Evolutionary conservation across 2,888 invertebrate species (phyloP).

Genomic region (Odiellus spinosus): DNA sequence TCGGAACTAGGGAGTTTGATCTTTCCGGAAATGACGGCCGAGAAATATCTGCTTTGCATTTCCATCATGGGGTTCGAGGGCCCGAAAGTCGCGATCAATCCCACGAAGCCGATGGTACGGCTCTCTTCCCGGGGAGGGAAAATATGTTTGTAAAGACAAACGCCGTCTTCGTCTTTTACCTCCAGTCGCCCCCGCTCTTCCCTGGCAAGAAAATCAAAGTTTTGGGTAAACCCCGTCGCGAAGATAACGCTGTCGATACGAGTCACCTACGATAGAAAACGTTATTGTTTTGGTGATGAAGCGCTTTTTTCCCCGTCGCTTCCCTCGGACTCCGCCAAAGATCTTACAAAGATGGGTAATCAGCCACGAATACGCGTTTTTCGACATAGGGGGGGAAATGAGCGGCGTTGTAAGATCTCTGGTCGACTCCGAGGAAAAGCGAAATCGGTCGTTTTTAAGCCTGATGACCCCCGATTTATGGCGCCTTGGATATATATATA

Average conservation of each 20-base stretch:
- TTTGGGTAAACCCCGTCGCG: constrained; percentile 30
- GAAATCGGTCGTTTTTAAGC: no score
- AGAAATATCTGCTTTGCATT: constrained; percentile 33
- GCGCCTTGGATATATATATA: no score
- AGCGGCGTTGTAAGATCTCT: no score
- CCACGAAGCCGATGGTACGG: constrained; percentile 32
- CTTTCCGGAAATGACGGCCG: constrained; percentile 25
- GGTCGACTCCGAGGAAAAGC: no score
- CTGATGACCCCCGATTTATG: no score
- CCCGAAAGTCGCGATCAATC: constrained; percentile 32
- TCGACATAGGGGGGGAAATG: no score
- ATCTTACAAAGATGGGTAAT: no score
- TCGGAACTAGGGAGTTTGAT: constrained; percentile 24
- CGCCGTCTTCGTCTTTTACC: constrained; percentile 13
- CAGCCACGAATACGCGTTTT: no score
- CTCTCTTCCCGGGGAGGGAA: constrained; percentile 27
- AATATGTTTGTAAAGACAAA: constrained; percentile 30
- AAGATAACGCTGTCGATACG: constrained; percentile 28
- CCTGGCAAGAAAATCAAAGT: constrained; percentile 28
- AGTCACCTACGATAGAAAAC: no score
- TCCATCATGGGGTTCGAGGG: constrained; percentile 34
- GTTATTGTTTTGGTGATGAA: no score
- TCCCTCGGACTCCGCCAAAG: no score
- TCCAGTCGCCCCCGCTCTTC: constrained; percentile 15
- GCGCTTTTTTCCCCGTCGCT: no score